These are phyloP conservation scores for Agonopterix alstromeriana DNA, from an alignment of 2,888 invertebrate genomes.

Conservation along the genomic window DNA sequence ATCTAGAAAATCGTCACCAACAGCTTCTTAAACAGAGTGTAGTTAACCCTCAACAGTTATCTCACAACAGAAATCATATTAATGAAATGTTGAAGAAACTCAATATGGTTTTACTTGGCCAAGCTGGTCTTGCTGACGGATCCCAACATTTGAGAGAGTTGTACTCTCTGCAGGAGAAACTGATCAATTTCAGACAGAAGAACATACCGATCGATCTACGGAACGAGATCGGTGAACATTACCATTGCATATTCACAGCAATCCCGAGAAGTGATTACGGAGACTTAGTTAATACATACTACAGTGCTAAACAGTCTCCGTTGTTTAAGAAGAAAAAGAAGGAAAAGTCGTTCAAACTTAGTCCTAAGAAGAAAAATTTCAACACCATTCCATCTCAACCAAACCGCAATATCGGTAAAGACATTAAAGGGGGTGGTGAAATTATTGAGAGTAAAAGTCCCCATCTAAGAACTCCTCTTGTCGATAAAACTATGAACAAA, in stretches of 20 bases:
- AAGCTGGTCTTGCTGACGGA: constrained; percentile 75
- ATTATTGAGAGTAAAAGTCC: neutral
- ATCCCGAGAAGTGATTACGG: constrained; percentile 52
- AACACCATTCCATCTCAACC: constrained; percentile 27
- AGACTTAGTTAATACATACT: constrained; percentile 48
- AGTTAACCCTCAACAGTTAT: constrained; percentile 40
- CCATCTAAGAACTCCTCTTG: neutral
- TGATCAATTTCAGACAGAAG: constrained; percentile 40
- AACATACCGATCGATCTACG: constrained; percentile 53
- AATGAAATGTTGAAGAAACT: constrained; percentile 63
- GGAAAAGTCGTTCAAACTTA: constrained; percentile 24
- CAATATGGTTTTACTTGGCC: constrained; percentile 78
- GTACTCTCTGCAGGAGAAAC: constrained; percentile 39
- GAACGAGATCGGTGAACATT: constrained; percentile 68
- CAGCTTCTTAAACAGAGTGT: constrained; percentile 49
- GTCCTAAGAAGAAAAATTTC: constrained; percentile 23
- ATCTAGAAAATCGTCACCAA: constrained; percentile 56
- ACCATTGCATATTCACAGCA: constrained; percentile 68
- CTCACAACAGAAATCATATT: constrained; percentile 49
- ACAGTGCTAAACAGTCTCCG: constrained; percentile 19
- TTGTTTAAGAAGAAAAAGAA: constrained; percentile 21
- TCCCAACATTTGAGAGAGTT: constrained; percentile 59
- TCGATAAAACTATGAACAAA: constrained; percentile 16
- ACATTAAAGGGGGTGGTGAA: neutral
- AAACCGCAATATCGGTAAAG: neutral